Conservation (phyloP, 2,797 vertebrate genomes). For the Onychomys leucogaster region DNA sequence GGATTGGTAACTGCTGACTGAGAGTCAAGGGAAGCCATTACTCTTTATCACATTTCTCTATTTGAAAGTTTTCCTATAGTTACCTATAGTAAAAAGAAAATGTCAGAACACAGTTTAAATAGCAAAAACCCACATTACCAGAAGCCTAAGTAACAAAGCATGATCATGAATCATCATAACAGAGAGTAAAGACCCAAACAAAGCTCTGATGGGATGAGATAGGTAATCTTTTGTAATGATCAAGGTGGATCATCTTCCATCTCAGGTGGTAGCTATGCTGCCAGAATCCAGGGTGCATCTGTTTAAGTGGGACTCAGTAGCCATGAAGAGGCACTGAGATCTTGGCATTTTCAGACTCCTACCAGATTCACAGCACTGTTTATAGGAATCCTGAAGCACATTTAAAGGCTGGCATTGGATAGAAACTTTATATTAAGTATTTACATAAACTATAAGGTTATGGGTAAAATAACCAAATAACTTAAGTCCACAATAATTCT, state of each 20-base stretch:
- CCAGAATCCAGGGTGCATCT: background rate
- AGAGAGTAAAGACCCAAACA: background rate
- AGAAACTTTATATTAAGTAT: background rate
- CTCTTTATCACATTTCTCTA: background rate
- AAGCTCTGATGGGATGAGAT: background rate
- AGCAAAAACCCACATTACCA: background rate
- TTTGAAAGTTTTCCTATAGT: slow-evolving; percentile 3
- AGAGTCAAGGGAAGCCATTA: background rate
- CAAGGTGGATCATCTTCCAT: background rate
- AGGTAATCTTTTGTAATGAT: background rate
- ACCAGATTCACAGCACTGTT: background rate
- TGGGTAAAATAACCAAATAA: slow-evolving; percentile 53
- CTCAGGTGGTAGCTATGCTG: background rate
- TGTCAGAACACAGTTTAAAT: background rate
- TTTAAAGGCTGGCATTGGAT: background rate
- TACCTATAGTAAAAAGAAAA: slow-evolving; percentile 12
- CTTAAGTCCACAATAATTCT: slow-evolving; percentile 41
- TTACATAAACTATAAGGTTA: slow-evolving; percentile 18
- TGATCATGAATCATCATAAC: background rate
- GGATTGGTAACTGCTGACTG: background rate
- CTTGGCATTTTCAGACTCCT: background rate
- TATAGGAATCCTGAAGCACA: background rate
- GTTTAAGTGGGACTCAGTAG: background rate
- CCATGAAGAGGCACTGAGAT: background rate
- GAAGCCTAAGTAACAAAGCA: background rate